Evolutionary conservation across 2,797 vertebrate genomes (phyloP), one percentile per base, ranked within the genome.

Genomic region (Phataginus tetradactyla): DNA sequence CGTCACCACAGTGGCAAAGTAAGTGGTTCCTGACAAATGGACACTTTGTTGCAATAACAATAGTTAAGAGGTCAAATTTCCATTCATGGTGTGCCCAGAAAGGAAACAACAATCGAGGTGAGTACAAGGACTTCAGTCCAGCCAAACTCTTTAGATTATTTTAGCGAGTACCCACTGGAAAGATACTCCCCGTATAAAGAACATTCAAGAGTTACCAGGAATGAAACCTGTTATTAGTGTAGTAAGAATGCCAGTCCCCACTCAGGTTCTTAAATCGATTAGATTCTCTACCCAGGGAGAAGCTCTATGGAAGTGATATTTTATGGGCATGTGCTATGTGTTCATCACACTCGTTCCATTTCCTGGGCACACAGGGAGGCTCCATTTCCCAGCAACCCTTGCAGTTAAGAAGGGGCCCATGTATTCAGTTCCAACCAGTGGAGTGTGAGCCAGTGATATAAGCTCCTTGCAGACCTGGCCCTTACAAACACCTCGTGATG

Each of bases 41-140:
- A 45, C 5, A 1, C 13, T 59, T 21, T 72, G 83, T 84, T 57
- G 81, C 39, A 57, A 18, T 34, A 23, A n/a, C 45, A 27, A 29
- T 68, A 78, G 34, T 32, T 79, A 59, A 45, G 15, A 77, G 18
- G 51, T 91, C 69, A 78, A 77, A 83, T 77, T 69, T 83, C 53
- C 63, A 23, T 42, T 25, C 59, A 42, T 39, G 27, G 57, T 88
- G 15, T 57, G 59, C n/a, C 71, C 57, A 39, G 77, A 63, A 72
- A 81, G 84, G 78, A 93, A 61, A 37, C 77, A 63, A 13, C 64
- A 86, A 93, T 59, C 96, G 96, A 66, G n/a, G 85, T 9, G 64
- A 64, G 20, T 95, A 96, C 12, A 89, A 97, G 86, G 92, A 78
- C 21, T 97, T 97, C 23, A 95, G 90, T 61, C 74, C 90, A 97